These are phyloP conservation scores for Dastarcus helophoroides DNA, from an alignment of 2,888 invertebrate species.

Conservation along the genomic window DNA sequence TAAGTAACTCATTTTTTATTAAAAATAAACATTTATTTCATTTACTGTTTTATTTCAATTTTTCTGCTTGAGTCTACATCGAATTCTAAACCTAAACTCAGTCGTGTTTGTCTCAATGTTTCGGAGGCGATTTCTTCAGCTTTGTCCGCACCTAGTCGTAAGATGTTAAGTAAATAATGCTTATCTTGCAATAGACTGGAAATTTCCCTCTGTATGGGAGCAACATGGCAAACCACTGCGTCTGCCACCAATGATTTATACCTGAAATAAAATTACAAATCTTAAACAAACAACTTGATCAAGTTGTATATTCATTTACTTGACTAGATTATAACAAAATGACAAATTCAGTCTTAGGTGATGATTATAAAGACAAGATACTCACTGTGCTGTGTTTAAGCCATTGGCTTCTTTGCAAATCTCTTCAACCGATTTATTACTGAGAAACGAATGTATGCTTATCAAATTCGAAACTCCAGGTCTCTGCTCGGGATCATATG, in stretches of 20 bases:
- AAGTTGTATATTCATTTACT: no score
- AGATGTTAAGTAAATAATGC: slow-evolving; percentile 46
- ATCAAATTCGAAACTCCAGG: slow-evolving; percentile 88
- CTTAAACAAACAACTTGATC: background rate
- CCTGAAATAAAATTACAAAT: slow-evolving; percentile 29
- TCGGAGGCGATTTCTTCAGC: slow-evolving; percentile 44
- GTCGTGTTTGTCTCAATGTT: slow-evolving; percentile 47
- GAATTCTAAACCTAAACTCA: slow-evolving; percentile 40
- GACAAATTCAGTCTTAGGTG: no score
- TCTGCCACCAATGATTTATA: slow-evolving; percentile 67
- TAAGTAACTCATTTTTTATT: no score
- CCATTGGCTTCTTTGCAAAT: slow-evolving; percentile 53
- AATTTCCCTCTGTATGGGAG: slow-evolving; percentile 56
- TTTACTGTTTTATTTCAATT: no score
- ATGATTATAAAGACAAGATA: slow-evolving; percentile 21
- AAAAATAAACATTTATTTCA: no score
- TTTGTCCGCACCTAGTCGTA: slow-evolving; percentile 43
- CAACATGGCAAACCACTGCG: slow-evolving; percentile 54
- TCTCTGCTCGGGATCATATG: slow-evolving; percentile 64
- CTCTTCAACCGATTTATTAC: slow-evolving; percentile 52
- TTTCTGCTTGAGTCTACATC: background rate
- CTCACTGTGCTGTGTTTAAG: slow-evolving; percentile 63
- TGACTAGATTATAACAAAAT: no score
- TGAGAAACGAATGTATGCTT: slow-evolving; percentile 65
- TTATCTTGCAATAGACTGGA: slow-evolving; percentile 46